These are phyloP conservation scores for Drosophila tropicalis DNA, from an alignment of 1,140 invertebrate species.

Conservation along the genomic window DNA sequence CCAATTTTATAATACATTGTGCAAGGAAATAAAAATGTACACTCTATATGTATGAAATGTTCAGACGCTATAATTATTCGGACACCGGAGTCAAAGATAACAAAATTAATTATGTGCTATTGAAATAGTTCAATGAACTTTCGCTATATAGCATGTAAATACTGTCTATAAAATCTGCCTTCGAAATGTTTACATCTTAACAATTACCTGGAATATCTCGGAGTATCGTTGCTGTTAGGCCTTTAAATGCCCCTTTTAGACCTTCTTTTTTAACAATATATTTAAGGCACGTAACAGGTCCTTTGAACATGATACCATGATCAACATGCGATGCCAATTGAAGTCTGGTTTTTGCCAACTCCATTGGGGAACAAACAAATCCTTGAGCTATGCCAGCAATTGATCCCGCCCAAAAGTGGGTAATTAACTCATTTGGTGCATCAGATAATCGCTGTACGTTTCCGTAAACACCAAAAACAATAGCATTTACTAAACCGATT, in stretches of 20 bases:
- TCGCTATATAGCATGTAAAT: too few species aligned
- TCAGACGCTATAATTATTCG: too few species aligned
- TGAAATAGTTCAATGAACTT: too few species aligned
- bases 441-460: conserved; percentile 87
- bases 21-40: too few species aligned
- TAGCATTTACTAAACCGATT: conserved; percentile 93
- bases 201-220: conserved; percentile 89
- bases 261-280: conserved; percentile 88
- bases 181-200: not conserved
- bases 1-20: too few species aligned
- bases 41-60: too few species aligned
- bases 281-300: conserved; percentile 87
- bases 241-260: conserved; percentile 88
- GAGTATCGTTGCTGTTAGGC: conserved; percentile 89
- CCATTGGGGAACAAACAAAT: conserved; percentile 92
- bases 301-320: conserved; percentile 80
- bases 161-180: too few species aligned
- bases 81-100: too few species aligned
- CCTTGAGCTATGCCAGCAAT: conserved; percentile 91
- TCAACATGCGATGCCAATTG: conserved; percentile 85
- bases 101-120: too few species aligned
- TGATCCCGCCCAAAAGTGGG: conserved; percentile 90
- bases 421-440: conserved; percentile 86
- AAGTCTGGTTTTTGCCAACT: conserved; percentile 93
- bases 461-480: conserved; percentile 96